Evolutionary conservation across 2,113 vertebrate species (phyloP).

Genomic region (Naja naja): DNA sequence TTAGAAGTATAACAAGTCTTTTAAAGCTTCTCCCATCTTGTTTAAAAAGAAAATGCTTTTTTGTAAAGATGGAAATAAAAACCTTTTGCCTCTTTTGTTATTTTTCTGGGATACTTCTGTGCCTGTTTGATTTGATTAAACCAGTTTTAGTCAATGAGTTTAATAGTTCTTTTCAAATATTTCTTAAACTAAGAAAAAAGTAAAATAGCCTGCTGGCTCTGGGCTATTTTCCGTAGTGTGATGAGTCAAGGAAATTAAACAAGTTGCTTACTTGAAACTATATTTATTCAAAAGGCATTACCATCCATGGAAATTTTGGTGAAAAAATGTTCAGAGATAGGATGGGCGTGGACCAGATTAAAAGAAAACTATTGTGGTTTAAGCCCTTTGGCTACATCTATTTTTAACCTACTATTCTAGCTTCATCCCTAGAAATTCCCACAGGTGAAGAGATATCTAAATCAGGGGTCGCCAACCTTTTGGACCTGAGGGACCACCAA

Average conservation of each 20-base stretch:
- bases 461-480: neutral
- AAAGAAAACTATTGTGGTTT: neutral
- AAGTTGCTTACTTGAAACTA: neutral
- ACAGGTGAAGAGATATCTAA: constrained; percentile 3
- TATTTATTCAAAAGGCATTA: neutral
- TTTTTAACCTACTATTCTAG: neutral
- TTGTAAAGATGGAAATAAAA: neutral
- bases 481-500: too few species aligned
- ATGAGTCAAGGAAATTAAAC: neutral
- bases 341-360: neutral
- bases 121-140: constrained; percentile 1
- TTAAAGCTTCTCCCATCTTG: neutral
- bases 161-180: constrained; percentile 10
- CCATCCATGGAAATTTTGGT: neutral
- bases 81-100: neutral
- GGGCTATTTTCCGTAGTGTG: neutral
- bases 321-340: neutral
- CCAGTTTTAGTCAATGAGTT: neutral
- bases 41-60: neutral
- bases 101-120: neutral
- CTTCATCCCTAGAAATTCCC: constrained; percentile 4
- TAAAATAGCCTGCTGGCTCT: neutral
- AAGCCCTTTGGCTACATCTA: neutral
- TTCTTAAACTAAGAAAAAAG: neutral
- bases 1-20: neutral